Evolutionary conservation across 2,888 invertebrate genomes (phyloP), one percentile per base, ranked within the genome.

Genomic region (Caenorhabditis doughertyi): DNA sequence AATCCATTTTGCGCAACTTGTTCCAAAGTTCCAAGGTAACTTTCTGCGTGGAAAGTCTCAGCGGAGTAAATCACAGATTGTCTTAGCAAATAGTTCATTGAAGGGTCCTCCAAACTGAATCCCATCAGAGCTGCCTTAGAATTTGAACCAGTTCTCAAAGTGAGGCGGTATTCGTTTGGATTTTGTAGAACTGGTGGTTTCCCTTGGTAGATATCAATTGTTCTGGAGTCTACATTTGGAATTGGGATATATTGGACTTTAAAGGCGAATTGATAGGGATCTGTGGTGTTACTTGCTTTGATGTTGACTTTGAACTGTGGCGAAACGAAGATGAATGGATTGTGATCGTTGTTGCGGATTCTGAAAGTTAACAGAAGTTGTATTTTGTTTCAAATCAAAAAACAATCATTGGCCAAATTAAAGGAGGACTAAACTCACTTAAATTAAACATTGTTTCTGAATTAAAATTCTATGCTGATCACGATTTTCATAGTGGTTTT

Each of bases 1-100:
- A 3, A 13, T 16, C 8, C 16, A 13, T 7, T 11, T 7, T 7
- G 3, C 3, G 16, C 3, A 3, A 42, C 16, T 8, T 8, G 8
- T 7, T 42, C 42, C 8, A 42, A 13, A 16, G 42, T 42, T 3
- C 42, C 42, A 16, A 42, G 3, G 16, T 11, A 42, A 35, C n/a
- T n/a, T n/a, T 35, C 9, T 5, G 35, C 9, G 35, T 9, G 7
- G 35, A 35, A 35, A 16, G 42, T 42, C 9, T 67, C 53, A 18
- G 53, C 67, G n/a, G 53, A 47, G 32, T 25, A 67, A 16, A 67
- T 21, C 3, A 53, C 67, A 5, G 67, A 67, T 35, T 55, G 67
- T 18, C 67, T 35, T 7, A 67, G 67, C 1, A 67, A 18, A 9
- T 53, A 13, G n/a, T 21, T 11, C 3, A 53, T 25, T 21, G 53